Base-by-base conservation (phyloP, 2,888 invertebrate species). In the Lasiommata megera region DNA sequence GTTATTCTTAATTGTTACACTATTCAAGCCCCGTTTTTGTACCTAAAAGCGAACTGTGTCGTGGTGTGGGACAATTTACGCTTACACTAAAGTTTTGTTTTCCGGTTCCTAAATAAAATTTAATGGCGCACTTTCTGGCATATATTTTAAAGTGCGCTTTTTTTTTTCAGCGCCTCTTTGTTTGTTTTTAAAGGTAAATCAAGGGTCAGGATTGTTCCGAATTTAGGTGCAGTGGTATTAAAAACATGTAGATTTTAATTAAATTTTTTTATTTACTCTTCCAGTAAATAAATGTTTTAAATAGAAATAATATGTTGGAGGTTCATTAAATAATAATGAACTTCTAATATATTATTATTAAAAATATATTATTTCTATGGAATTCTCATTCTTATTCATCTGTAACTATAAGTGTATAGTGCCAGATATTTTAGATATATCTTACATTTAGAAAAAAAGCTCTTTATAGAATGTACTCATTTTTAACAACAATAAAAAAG, bases 1-100 rank as follows among this genome's bases (percentile, higher is more conserved):
- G 60, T 64, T 64, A 62, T 59, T 66, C 56, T 66, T 60, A 61
- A 66, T 63, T 63, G 62, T 64, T 60, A 64, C 57, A 58, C 61
- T 54, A 56, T 62, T 66, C 57, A 56, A 51, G 50, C 54, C 53
- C 48, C 56, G 57, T 63, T 61, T 57, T 58, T 52, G 48, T 56
- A 60, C 52, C 52, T 52, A 41, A 56, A 55, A 50, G 38, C 36
- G 18, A 43, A 29, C 44, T 2, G 36, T 51, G 40, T 46, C 46
- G 51, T 47, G 48, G 57, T 58, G 54, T 56, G 52, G 54, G 54
- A 62, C 56, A 60, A 64, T 60, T 64, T 62, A 54, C 43, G 52
- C 56, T 60, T 52, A 43, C 61, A 51, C 60, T 59, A 54, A 52
- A 46, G 50, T 56, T 56, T 46, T 52, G 56, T 37, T 51, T 51